Percentiles rank a stretch among this genome's conserved stretches.
Evolutionary conservation across 1,140 invertebrate species (phyloP).

Genomic region (Theocolax elegans): DNA sequence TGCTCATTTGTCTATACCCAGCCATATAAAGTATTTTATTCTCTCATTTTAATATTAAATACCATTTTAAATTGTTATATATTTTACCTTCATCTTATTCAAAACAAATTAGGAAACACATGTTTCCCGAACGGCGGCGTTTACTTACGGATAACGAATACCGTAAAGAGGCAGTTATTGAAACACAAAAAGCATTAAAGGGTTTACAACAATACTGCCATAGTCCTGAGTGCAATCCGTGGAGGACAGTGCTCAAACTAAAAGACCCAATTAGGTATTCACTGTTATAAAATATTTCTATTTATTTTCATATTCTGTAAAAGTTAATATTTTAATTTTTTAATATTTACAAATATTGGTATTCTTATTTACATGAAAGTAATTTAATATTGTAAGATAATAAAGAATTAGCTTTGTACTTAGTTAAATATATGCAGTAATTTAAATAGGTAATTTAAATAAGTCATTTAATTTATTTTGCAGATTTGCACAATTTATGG

Average conservation of each 20-base stretch:
- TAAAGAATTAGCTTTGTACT: no score
- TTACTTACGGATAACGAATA: slow-evolving; percentile 87
- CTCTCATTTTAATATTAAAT: no score
- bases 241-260: slow-evolving; percentile 82
- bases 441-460: no score
- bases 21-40: no score
- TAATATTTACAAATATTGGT: neutral
- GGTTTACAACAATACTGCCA: slow-evolving; percentile 84
- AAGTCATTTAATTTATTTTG: slow-evolving; percentile 20
- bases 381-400: no score
- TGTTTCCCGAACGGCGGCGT: slow-evolving; percentile 67
- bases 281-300: neutral
- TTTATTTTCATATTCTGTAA: neutral
- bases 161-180: slow-evolving; percentile 78
- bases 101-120: slow-evolving; percentile 57
- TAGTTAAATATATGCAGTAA: no score
- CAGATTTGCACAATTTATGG: slow-evolving; percentile 88
- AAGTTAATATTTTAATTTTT: slow-evolving; percentile 5
- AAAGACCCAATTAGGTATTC: slow-evolving; percentile 79
- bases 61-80: no score
- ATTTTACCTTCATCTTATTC: no score
- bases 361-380: no score
- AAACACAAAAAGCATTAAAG: slow-evolving; percentile 84
- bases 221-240: slow-evolving; percentile 90
- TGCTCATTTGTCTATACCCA: no score